Conservation (phyloP, 2,888 invertebrate species). For the Drymonia ruficornis region DNA sequence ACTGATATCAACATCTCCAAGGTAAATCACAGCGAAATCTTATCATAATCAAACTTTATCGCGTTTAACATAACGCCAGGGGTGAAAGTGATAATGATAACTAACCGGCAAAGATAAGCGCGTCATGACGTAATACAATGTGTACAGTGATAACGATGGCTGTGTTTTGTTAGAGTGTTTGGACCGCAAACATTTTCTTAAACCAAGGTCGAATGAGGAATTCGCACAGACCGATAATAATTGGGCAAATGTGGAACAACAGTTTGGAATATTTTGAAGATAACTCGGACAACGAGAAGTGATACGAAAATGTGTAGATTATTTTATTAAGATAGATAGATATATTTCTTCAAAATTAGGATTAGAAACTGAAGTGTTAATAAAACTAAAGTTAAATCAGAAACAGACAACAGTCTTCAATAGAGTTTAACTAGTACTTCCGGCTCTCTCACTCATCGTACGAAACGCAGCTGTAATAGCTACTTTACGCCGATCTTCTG, state of each 20-base stretch:
- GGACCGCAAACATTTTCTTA: conserved; percentile 39
- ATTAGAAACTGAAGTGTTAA: too few species aligned
- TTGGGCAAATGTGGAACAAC: conserved; percentile 8
- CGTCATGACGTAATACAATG: conserved; percentile 24
- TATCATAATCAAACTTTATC: conserved; percentile 8
- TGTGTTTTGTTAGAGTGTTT: conserved; percentile 31
- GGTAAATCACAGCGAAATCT: neutral
- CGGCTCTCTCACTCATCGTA: too few species aligned
- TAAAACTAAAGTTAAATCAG: too few species aligned
- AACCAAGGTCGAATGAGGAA: conserved; percentile 34
- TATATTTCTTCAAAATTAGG: too few species aligned
- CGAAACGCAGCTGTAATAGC: too few species aligned
- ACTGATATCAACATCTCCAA: too few species aligned
- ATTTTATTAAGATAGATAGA: too few species aligned
- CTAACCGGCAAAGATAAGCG: conserved; percentile 13
- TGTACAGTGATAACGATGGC: conserved; percentile 29
- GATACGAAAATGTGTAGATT: too few species aligned
- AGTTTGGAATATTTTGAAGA: neutral
- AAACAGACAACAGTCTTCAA: too few species aligned
- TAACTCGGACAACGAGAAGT: too few species aligned
- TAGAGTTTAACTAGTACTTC: too few species aligned
- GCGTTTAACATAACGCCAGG: conserved; percentile 16
- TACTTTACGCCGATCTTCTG: too few species aligned
- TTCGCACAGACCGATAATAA: conserved; percentile 20
- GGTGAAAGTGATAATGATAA: conserved; percentile 55